Conservation (phyloP, 2,888 invertebrate genomes). For the Lasioglossum villosulum region DNA sequence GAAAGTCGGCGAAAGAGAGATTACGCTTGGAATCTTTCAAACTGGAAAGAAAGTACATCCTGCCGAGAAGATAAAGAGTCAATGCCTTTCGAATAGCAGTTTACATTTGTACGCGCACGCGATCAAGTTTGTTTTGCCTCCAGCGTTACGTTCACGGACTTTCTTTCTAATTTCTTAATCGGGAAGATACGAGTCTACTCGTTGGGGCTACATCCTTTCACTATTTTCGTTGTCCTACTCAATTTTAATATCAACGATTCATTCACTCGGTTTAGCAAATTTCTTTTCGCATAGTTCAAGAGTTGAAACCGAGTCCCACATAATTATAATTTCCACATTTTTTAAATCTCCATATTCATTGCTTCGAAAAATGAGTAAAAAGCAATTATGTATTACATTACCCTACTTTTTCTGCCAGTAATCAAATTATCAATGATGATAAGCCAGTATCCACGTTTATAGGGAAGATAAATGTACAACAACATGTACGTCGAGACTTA, state of each 20-base stretch:
- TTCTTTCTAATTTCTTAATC: neutral
- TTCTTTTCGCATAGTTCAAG: no score
- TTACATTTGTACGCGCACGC: neutral
- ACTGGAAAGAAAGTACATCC: conserved; percentile 44
- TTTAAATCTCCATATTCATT: neutral
- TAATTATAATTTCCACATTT: neutral
- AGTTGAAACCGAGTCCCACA: no score
- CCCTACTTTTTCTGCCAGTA: neutral
- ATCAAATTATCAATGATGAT: neutral
- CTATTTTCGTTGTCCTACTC: neutral
- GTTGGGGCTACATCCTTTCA: neutral
- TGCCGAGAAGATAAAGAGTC: conserved; percentile 24
- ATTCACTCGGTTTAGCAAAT: no score
- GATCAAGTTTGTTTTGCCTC: neutral
- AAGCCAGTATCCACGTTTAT: neutral
- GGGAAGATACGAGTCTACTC: neutral
- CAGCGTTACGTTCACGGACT: neutral
- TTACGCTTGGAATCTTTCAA: conserved; percentile 1
- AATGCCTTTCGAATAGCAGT: conserved; percentile 28
- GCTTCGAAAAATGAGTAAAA: neutral
- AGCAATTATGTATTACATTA: neutral
- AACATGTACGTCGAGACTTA: neutral
- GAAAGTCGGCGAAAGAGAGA: conserved; percentile 39
- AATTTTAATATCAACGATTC: neutral
- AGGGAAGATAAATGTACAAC: neutral